These are phyloP conservation scores for Eumacrocentrus americanus DNA, from an alignment of 2,888 invertebrate species.

Conservation along the genomic window DNA sequence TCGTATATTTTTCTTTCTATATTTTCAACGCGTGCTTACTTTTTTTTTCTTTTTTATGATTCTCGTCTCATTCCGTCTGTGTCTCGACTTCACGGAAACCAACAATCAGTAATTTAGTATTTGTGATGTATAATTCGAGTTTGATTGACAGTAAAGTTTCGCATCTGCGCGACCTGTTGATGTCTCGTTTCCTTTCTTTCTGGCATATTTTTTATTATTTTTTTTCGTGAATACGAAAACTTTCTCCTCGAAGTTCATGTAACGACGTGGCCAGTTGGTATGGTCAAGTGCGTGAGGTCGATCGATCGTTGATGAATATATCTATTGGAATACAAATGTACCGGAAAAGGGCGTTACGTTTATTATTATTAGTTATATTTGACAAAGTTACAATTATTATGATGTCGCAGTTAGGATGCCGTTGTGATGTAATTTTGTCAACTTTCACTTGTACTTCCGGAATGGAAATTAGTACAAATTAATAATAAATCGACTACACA, in stretches of 20 bases:
- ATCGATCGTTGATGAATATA: constrained; percentile 16
- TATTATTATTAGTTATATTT: neutral
- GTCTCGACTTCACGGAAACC: constrained; percentile 32
- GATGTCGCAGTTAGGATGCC: neutral
- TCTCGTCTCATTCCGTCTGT: constrained; percentile 31
- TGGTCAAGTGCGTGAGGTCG: constrained; percentile 16
- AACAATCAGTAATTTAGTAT: constrained; percentile 49
- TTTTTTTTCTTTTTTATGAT: constrained; percentile 35
- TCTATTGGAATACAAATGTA: neutral
- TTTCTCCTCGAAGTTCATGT: constrained; percentile 19
- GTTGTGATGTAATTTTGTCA: neutral
- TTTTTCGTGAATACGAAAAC: constrained; percentile 14
- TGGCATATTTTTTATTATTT: neutral
- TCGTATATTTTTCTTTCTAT: constrained; percentile 20
- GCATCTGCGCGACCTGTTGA: constrained; percentile 47
- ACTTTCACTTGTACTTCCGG: neutral
- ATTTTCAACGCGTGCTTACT: constrained; percentile 28
- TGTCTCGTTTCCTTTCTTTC: constrained; percentile 1
- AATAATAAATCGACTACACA: neutral
- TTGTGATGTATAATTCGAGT: constrained; percentile 53
- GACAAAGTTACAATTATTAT: neutral
- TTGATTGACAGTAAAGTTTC: constrained; percentile 48
- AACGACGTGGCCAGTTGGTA: constrained; percentile 22
- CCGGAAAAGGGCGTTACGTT: constrained; percentile 2
- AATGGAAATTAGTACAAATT: neutral